Evolutionary conservation across 1,140 invertebrate species (phyloP).

Genomic region (Trichogramma pretiosum): DNA sequence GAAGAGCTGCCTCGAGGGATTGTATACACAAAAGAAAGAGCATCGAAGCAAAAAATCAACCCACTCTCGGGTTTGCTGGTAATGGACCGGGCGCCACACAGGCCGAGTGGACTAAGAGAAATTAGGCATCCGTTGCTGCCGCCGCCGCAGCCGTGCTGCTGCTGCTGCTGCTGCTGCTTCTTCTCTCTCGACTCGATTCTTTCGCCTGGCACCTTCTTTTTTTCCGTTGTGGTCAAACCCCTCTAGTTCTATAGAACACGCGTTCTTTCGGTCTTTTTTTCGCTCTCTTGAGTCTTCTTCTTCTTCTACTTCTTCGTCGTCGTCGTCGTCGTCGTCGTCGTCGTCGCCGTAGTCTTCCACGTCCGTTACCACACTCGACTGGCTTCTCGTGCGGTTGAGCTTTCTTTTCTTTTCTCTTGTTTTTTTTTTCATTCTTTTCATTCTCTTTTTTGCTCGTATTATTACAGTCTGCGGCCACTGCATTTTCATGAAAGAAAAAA

Average conservation of each 20-base stretch:
- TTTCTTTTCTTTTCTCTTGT: background rate
- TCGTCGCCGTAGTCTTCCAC: background rate
- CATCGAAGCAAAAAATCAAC: too few relatives aligned
- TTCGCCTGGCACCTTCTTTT: too few relatives aligned
- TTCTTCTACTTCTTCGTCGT: background rate
- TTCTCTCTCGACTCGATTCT: too few relatives aligned
- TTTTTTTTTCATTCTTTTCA: background rate
- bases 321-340: too few relatives aligned
- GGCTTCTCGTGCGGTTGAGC: slow-evolving; percentile 6
- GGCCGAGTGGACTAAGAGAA: slow-evolving; percentile 17
- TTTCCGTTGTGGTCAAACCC: too few relatives aligned
- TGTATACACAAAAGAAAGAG: too few relatives aligned
- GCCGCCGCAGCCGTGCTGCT: slow-evolving; percentile 14
- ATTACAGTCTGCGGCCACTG: too few relatives aligned
- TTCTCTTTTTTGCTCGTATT: slow-evolving; percentile 1
- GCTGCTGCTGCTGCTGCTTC: too few relatives aligned
- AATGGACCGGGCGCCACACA: slow-evolving; percentile 30
- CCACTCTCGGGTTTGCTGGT: too few relatives aligned
- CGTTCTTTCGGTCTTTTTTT: slow-evolving; percentile 21
- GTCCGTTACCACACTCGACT: slow-evolving; percentile 9
- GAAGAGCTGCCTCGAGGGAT: too few relatives aligned
- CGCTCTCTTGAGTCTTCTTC: background rate
- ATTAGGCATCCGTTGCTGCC: too few relatives aligned
- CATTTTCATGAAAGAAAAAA: slow-evolving; percentile 19
- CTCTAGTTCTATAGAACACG: too few relatives aligned